phyloP scores from a whole-genome alignment of 2,113 vertebrate species.

The Nothocercus nigrocapillus region DNA sequence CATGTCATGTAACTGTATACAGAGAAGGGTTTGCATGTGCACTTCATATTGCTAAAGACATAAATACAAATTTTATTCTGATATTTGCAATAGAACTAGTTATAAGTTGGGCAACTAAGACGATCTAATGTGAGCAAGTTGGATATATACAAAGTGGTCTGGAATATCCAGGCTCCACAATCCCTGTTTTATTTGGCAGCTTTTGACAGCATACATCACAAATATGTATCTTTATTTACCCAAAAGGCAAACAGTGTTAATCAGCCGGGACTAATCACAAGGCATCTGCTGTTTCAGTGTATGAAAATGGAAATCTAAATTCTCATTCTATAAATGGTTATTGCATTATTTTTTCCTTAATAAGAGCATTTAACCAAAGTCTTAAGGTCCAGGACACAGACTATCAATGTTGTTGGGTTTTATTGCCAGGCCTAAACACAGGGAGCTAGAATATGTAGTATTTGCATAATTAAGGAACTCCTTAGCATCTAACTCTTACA shows the following conservation, averaged over 20 bases:
- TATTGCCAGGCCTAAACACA: not conserved
- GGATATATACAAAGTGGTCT: conserved; percentile 13
- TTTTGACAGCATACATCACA: conserved; percentile 31
- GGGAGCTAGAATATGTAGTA: not conserved
- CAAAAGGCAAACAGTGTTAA: conserved; percentile 38
- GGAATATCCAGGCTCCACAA: conserved; percentile 9
- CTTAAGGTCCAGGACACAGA: not conserved
- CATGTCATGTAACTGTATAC: conserved; percentile 2
- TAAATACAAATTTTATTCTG: conserved; percentile 46
- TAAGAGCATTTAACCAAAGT: not conserved
- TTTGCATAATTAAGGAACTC: conserved; percentile 40
- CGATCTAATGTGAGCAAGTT: not conserved
- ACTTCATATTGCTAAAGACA: conserved; percentile 28
- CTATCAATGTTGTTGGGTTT: conserved; percentile 11
- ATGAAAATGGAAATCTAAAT: conserved; percentile 19
- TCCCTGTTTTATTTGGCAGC: conserved; percentile 57
- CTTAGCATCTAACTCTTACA: not conserved
- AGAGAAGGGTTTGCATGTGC: conserved; percentile 28
- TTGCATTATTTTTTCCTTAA: conserved; percentile 14
- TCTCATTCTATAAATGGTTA: conserved; percentile 2
- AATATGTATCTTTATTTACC: conserved; percentile 58
- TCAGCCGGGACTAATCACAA: conserved; percentile 42
- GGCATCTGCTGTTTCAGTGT: conserved; percentile 51
- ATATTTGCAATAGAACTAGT: conserved; percentile 18
- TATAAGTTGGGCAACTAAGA: conserved; percentile 12